A percentile compares a stretch with the other conserved stretches of the same genome.
phyloP scores from a whole-genome alignment of 1,140 invertebrate species.

The Dendroctonus ponderosae region DNA sequence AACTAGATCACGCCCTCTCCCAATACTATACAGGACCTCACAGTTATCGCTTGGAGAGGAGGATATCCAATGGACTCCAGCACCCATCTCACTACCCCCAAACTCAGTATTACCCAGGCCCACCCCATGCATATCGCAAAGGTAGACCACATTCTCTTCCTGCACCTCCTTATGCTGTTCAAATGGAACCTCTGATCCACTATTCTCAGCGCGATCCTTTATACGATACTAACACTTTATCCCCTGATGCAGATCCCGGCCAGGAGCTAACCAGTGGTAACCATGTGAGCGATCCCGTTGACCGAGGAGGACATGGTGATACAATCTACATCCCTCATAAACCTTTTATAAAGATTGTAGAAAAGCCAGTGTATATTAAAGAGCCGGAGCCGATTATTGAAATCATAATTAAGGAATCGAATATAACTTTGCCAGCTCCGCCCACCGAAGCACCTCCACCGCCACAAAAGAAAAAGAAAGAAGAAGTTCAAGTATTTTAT shows the following conservation, averaged over 20 bases:
- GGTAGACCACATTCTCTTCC: conserved; percentile 53
- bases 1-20: conserved; percentile 55
- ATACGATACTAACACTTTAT: conserved; percentile 60
- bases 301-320: conserved; percentile 32
- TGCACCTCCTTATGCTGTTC: conserved; percentile 70
- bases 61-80: conserved; percentile 46
- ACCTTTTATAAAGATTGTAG: conserved; percentile 50
- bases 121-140: conserved; percentile 50
- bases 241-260: conserved; percentile 55
- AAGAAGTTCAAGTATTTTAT: conserved; percentile 85
- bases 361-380: conserved; percentile 62
- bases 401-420: conserved; percentile 87
- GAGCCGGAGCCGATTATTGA: conserved; percentile 87
- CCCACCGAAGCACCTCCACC: conserved; percentile 53
- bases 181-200: conserved; percentile 76
- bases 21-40: conserved; percentile 56
- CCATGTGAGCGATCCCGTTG: conserved; percentile 49
- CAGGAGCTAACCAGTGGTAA: conserved; percentile 54
- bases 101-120: conserved; percentile 45
- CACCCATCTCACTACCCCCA: conserved; percentile 37
- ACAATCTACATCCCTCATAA: conserved; percentile 53
- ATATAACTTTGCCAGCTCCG: conserved; percentile 72
- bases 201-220: conserved; percentile 76
- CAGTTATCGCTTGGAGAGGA: conserved; percentile 52
- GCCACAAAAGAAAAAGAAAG: conserved; percentile 64